Base-by-base conservation (phyloP, 2,888 invertebrate genomes). In the Rapana venosa region DNA sequence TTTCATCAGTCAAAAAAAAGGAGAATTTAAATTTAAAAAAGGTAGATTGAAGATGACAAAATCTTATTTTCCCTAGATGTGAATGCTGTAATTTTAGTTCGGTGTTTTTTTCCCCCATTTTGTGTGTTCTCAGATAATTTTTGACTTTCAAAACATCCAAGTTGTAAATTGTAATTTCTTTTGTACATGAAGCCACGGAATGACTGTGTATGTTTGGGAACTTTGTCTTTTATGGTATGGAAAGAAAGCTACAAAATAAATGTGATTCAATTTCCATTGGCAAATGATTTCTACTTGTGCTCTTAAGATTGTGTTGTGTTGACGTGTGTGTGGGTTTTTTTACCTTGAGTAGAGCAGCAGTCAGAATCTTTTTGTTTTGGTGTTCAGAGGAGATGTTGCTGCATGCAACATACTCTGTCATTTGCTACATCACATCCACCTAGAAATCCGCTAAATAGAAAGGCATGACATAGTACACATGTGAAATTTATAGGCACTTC, bases 201-300 rank as follows among this genome's bases (percentile, higher is more conserved):
- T 79, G 77, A 79, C 32, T 32, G 32, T 32, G 32, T 32, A 15
- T 79, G 77, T 79, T 15, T 32, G 26, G 13, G 77, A 47, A 47
- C 26, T 30, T 79, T 20, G 32, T 79, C 32, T 79, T 79, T 79
- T 79, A 13, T 79, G 77, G 30, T 79, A 26, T 79, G 30, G 77
- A 32, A 77, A 77, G 77, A 79, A 32, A 79, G 32, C 32, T 32
- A 20, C 17, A 79, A n/a, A 79, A 79, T 79, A 79, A 79, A 79
- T 79, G 77, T 79, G 77, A 79, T 79, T 79, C 77, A 79, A 32
- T 79, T 79, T 79, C 77, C 20, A 74, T 74, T 74, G 74, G 74
- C n/a, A n/a, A 5, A 79, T 32, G 77, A 30, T 79, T 11, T 79
- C 17, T 79, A 20, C 47, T 47, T 47, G 2, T 47, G 47, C 47